A percentile compares a stretch with the other conserved stretches of the same genome.
phyloP scores from a whole-genome alignment of 2,888 invertebrate species.

The Imbricaverruca yamaguchii region DNA sequence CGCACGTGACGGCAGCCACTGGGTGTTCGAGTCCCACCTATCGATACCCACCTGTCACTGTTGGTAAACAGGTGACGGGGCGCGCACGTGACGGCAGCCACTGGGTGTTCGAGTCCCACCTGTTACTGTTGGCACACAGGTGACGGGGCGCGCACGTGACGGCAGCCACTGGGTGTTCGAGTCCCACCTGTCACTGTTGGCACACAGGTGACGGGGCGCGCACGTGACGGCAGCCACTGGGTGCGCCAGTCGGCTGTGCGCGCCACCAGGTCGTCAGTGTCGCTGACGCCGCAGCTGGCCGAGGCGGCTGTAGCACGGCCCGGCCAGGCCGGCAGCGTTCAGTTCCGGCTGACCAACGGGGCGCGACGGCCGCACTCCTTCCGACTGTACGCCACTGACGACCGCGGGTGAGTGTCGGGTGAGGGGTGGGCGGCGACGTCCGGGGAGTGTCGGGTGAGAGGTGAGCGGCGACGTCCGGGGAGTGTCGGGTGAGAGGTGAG shows the following conservation, averaged over 20 bases:
- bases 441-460: no score
- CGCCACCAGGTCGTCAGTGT: not conserved
- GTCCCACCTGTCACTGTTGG: not conserved
- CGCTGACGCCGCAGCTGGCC: not conserved
- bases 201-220: not conserved
- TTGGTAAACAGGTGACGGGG: no score
- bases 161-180: no score
- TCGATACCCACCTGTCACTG: no score
- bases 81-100: no score
- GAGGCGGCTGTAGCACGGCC: not conserved
- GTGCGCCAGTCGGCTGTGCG: not conserved
- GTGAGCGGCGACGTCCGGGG: no score
- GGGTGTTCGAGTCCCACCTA: not conserved
- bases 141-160: no score
- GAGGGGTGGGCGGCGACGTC: no score
- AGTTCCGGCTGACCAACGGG: not conserved
- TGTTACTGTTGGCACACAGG: no score
- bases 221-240: not conserved
- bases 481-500: no score
- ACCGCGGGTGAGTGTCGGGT: not conserved
- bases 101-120: no score
- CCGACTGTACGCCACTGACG: not conserved
- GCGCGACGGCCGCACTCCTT: not conserved
- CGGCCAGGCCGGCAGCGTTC: not conserved
- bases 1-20: not conserved